Conservation (phyloP, 2,797 vertebrate species). For the Crenuchus spilurus region DNA sequence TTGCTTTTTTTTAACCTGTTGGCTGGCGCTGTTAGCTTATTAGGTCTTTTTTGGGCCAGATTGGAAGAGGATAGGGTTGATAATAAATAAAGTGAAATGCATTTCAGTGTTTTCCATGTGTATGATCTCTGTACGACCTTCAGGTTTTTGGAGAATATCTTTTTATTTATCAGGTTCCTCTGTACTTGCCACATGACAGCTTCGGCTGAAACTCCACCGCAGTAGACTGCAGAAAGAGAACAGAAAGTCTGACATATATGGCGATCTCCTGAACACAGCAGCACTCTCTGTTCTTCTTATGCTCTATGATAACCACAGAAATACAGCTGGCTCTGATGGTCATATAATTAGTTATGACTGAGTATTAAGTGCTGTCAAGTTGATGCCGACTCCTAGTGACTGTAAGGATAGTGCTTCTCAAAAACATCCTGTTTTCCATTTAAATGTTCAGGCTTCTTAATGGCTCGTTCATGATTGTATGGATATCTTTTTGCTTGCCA, state of each 20-base stretch:
- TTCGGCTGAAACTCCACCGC: constrained; percentile 66
- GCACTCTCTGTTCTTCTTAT: constrained; percentile 69
- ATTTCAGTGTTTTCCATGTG: not conserved
- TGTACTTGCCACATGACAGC: constrained; percentile 74
- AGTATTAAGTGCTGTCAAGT: no score
- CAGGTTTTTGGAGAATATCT: constrained; percentile 27
- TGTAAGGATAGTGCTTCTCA: no score
- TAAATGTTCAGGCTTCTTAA: no score
- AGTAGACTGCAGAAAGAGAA: constrained; percentile 58
- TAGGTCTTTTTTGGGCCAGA: not conserved
- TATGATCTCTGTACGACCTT: not conserved
- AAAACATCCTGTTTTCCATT: no score
- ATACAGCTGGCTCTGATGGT: no score
- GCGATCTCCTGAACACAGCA: constrained; percentile 64
- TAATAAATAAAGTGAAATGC: constrained; percentile 55
- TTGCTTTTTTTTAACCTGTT: constrained; percentile 57
- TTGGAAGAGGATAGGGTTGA: constrained; percentile 57
- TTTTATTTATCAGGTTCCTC: constrained; percentile 74
- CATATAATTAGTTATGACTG: not conserved
- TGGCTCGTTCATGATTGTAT: no score
- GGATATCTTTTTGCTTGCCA: no score
- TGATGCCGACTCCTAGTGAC: no score
- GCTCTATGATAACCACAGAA: not conserved
- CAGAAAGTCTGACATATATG: constrained; percentile 61
- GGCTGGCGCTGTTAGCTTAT: constrained; percentile 52